Base-by-base conservation (phyloP, 1,140 invertebrate genomes). In the Venturia canescens region DNA sequence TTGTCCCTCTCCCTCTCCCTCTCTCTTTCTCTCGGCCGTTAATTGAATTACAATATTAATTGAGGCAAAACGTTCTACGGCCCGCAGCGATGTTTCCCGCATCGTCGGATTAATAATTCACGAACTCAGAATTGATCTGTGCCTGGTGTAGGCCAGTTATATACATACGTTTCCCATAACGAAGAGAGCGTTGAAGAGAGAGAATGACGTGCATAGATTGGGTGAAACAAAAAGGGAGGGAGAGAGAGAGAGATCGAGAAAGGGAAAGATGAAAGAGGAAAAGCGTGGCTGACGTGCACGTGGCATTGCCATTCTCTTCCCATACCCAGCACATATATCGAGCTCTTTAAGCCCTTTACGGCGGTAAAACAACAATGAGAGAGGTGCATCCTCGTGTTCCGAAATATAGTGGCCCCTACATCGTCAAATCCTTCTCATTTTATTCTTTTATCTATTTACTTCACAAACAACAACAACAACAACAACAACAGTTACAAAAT, bases 21-120 rank as follows among this genome's bases (percentile, higher is more conserved):
- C 7, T 57, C 53, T 66, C 60, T 29, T 23, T 29, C 31, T 53
- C 29, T 34, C 31, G 7, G 63, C 76, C 29, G 74, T 72, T 81
- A 84, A 86, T 82, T 84, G 81, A 87, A 87, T 87, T 87, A 86
- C 84, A 86, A 86, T 86, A 85, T 87, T 86, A 86, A 86, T 84
- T 78, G 81, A 80, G 69, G 77, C 74, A 77, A 77, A 77, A 77
- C 21, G 75, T 60, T 60, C 75, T 66, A 21, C 66, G 18, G 44
- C 48, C 57, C 26, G 63, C 78, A 34, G 80, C 78, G 72, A 44
- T 67, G 60, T 82, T 78, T 70, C 80, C 75, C 79, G 66, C 50
- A 80, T 83, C 80, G 75, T 34, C 71, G 63, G n/a, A 82, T 84
- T 82, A 84, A 84, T 82, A 82, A 82, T 84, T 80, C 79, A 82